A percentile compares a stretch with the other conserved stretches of the same genome.
phyloP scores from a whole-genome alignment of 2,888 invertebrate species.

The Chalcosyrphus nemorum region DNA sequence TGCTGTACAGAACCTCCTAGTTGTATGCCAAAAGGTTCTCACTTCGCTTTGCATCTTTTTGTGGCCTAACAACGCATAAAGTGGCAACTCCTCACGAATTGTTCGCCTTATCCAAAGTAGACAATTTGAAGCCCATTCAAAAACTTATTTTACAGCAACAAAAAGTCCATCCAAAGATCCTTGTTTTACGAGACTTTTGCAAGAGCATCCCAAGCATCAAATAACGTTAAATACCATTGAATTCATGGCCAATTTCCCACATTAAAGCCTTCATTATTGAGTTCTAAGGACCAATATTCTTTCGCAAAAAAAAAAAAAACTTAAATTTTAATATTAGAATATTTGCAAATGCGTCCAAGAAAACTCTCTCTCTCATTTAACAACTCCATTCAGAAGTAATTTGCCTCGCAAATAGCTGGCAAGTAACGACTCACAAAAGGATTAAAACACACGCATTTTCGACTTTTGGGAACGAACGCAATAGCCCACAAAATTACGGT shows the following conservation, averaged over 20 bases:
- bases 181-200: too few species aligned
- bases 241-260: background rate
- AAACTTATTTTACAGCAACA: too few species aligned
- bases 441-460: conserved; percentile 22
- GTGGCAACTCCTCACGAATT: too few species aligned
- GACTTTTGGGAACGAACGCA: background rate
- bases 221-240: background rate
- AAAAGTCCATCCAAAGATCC: too few species aligned
- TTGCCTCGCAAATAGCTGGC: background rate
- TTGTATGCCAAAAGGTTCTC: too few species aligned
- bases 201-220: too few species aligned
- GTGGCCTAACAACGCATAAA: too few species aligned
- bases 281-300: conserved; percentile 2
- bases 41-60: too few species aligned
- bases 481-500: conserved; percentile 49
- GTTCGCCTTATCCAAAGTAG: too few species aligned
- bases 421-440: conserved; percentile 27
- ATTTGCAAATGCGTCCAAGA: conserved; percentile 23
- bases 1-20: too few species aligned
- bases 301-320: background rate
- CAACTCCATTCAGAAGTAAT: conserved; percentile 3
- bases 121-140: too few species aligned
- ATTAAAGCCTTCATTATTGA: background rate
- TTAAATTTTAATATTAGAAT: conserved; percentile 41
- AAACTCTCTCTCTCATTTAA: background rate